A percentile compares a stretch with the other conserved stretches of the same genome.
Evolutionary conservation across 2,888 invertebrate species (phyloP).

Genomic region (Acanthosepion esculentum): DNA sequence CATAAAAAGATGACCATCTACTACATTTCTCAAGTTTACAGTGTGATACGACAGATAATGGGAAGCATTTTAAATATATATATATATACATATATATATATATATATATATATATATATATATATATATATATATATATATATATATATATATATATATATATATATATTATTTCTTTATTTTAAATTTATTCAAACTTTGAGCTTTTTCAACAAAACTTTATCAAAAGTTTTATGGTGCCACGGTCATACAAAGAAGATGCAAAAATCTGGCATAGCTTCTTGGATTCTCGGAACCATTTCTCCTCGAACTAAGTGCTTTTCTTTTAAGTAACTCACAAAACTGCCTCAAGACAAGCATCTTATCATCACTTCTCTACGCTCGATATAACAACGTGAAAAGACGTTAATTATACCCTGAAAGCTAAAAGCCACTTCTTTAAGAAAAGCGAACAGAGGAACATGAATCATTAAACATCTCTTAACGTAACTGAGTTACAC

Average conservation of each 20-base stretch:
- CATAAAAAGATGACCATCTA: not conserved
- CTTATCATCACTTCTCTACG: not conserved
- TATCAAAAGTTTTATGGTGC: not conserved
- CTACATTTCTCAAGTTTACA: not conserved
- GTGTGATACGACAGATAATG: not conserved
- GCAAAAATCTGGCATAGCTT: not conserved
- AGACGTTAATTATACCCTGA: not conserved
- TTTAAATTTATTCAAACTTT: not conserved
- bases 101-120: not conserved
- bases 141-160: not conserved
- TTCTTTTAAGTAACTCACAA: not conserved
- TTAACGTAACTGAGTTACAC: not conserved
- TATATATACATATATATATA: not conserved
- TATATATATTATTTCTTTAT: not conserved
- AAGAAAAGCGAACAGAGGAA: not conserved
- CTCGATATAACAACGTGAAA: not conserved
- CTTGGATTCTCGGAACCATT: not conserved
- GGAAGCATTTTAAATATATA: not conserved
- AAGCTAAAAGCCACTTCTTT: conserved; percentile 22
- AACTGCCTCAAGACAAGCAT: not conserved
- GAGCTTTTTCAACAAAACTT: no score
- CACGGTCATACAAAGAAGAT: not conserved
- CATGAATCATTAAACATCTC: conserved; percentile 20
- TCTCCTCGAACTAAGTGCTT: not conserved
- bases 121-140: no score